Base-by-base conservation (phyloP, 2,797 vertebrate genomes). In the Pteronotus mesoamericanus region DNA sequence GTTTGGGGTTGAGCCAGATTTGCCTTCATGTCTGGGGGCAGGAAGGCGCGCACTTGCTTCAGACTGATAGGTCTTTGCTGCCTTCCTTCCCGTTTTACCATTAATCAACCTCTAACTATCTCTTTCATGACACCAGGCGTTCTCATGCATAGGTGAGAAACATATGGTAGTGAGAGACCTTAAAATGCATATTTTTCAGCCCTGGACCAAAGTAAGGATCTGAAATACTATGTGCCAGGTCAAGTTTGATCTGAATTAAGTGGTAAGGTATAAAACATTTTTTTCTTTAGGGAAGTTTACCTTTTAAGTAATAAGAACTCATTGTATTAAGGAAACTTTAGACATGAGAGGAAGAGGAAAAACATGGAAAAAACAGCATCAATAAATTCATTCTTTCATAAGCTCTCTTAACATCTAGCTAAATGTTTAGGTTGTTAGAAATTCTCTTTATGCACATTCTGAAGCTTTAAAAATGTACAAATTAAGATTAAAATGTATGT, bases 391-490 rank as follows among this genome's bases (percentile, higher is more conserved):
- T 32, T 32, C 26, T 95, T 95, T 89, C n/a, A 10, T 42, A 90
- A 92, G 55, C 15, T 69, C 80, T 46, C 64, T 88, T 86, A 79
- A 77, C n/a, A 79, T 29, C 55, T 93, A 88, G 9, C 34, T 72
- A 94, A 89, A 93, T 68, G n/a, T 86, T 94, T 94, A 66, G 42
- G 22, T 46, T 89, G 2, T 46, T 71, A 68, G 9, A 93, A 94
- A 89, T 95, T 71, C 15, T 64, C 22, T 57, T 89, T 71, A 93
- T 34, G 21, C 18, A 80, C 8, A 74, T 9, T 9, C 57, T 59
- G 55, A 61, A 85, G 24, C 15, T 53, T 90, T 77, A 72, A 91
- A 88, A 80, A 69, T 89, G 44, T 53, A 78, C 69, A 86, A 69
- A 77, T 71, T 51, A 94, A 95, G 19, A 91, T 75, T 39, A 66